Percentiles rank a stretch among this genome's conserved stretches.
These are phyloP conservation scores for Mizuhopecten yessoensis DNA, from an alignment of 1,140 invertebrate genomes.

Conservation along the genomic window DNA sequence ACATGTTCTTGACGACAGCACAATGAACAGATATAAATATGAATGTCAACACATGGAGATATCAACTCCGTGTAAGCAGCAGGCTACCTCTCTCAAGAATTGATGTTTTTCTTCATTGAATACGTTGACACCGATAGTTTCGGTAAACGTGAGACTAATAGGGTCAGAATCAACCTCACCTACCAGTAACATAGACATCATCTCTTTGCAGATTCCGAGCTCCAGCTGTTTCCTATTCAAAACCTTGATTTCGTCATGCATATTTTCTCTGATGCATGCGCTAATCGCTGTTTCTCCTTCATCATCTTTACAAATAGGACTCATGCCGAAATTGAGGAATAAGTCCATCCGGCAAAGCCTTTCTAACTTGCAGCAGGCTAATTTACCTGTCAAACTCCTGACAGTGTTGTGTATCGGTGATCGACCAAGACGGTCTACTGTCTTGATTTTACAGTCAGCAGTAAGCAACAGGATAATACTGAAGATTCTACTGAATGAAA, in stretches of 20 bases:
- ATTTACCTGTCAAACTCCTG: not conserved
- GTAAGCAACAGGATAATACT: not conserved
- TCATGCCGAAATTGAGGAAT: not conserved
- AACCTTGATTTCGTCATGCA: not conserved
- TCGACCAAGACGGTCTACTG: not conserved
- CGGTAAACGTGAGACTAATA: not conserved
- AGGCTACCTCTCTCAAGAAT: not conserved
- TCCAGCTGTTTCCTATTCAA: not conserved
- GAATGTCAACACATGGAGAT: not conserved
- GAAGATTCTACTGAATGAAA: not conserved
- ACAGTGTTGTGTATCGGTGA: not conserved
- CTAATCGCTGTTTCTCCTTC: not conserved
- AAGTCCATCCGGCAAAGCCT: not conserved
- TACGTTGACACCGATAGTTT: not conserved
- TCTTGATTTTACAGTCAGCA: not conserved
- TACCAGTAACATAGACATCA: not conserved
- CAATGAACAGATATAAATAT: not conserved
- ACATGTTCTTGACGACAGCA: no score
- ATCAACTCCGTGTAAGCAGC: not conserved
- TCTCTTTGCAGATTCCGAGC: not conserved
- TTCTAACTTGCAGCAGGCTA: not conserved
- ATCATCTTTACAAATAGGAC: not conserved
- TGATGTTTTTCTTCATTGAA: not conserved
- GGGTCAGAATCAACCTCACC: not conserved
- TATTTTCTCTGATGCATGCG: not conserved